A percentile compares a stretch with the other conserved stretches of the same genome.
Conservation (phyloP, 2,797 vertebrate species). For the Xiphophorus birchmanni region DNA sequence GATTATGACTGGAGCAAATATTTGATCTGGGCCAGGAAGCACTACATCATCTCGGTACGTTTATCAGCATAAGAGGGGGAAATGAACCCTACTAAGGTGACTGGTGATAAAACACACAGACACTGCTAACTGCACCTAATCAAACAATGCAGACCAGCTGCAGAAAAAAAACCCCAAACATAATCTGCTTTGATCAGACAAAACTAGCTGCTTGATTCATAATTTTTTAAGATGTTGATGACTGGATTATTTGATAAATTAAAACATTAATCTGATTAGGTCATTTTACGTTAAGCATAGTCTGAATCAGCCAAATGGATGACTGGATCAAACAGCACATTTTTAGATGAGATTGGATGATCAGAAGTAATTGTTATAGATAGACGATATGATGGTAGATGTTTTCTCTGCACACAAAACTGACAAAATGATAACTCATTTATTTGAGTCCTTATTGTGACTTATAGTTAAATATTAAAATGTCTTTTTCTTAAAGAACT, state of each 20-base stretch:
- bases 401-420: neutral
- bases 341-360: neutral
- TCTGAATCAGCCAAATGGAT: neutral
- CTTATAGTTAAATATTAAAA: neutral
- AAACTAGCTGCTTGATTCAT: neutral
- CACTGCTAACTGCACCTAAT: constrained; percentile 39
- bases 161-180: too few species aligned
- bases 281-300: neutral
- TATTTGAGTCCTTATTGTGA: constrained; percentile 3
- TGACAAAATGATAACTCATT: neutral
- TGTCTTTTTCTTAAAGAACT: neutral
- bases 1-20: constrained; percentile 73
- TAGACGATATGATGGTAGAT: neutral
- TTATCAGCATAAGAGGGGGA: constrained; percentile 70
- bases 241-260: neutral
- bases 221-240: neutral
- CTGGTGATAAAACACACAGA: constrained; percentile 66
- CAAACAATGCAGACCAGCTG: constrained; percentile 27
- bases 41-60: constrained; percentile 73
- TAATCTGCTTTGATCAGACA: neutral
- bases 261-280: neutral
- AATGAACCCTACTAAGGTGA: constrained; percentile 69
- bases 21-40: constrained; percentile 77
- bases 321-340: neutral
- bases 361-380: neutral